These are phyloP conservation scores for Poecilia picta DNA, from an alignment of 2,797 vertebrate genomes.

Conservation along the genomic window DNA sequence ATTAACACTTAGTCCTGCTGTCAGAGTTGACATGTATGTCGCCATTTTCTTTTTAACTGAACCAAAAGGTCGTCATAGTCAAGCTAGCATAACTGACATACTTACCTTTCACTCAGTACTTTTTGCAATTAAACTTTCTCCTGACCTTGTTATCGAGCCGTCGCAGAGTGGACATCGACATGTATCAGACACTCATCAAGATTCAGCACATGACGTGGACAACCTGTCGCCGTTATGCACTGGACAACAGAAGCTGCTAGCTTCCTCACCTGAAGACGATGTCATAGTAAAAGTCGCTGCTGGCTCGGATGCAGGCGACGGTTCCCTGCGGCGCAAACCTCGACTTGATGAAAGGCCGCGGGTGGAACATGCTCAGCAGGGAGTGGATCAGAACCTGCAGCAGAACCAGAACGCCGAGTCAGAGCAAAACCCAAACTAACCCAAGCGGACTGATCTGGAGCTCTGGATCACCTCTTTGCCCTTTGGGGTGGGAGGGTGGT, in stretches of 20 bases:
- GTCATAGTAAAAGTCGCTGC: slow-evolving; percentile 91
- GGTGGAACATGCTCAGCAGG: slow-evolving; percentile 95
- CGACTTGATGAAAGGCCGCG: slow-evolving; percentile 91
- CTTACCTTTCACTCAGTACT: no score
- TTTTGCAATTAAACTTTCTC: no score
- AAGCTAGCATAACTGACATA: no score
- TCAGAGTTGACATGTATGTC: no score
- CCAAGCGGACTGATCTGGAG: neutral
- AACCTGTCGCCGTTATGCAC: neutral
- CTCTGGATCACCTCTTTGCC: slow-evolving; percentile 90
- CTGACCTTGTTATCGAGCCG: no score
- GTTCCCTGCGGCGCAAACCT: slow-evolving; percentile 95
- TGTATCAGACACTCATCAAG: no score
- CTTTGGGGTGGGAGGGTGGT: slow-evolving; percentile 91
- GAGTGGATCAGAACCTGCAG: slow-evolving; percentile 89
- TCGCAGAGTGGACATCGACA: no score
- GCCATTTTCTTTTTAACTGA: no score
- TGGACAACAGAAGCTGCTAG: neutral
- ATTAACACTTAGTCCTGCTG: no score
- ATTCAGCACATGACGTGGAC: no score
- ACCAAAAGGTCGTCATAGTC: no score
- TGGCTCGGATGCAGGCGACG: slow-evolving; percentile 90
- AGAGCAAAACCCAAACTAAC: neutral
- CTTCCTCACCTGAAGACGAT: slow-evolving; percentile 89
- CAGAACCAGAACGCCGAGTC: neutral